A percentile compares a stretch with the other conserved stretches of the same genome.
These are phyloP conservation scores for Gallinago jamesoni DNA, from an alignment of 2,113 vertebrate species.

Conservation along the genomic window DNA sequence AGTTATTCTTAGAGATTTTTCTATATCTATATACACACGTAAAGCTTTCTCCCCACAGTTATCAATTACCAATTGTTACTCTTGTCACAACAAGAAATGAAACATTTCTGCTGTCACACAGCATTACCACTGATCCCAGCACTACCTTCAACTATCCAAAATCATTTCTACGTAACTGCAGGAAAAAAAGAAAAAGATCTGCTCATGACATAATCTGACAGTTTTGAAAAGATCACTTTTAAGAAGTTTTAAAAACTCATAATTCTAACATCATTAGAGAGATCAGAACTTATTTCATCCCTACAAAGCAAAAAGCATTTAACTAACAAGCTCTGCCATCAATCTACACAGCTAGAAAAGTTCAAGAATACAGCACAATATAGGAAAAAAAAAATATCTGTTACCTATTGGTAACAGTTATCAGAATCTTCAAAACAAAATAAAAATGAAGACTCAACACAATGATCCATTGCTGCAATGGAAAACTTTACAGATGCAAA, in stretches of 20 bases:
- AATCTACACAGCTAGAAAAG: background rate
- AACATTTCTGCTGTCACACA: background rate
- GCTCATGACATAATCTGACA: background rate
- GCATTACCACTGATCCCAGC: conserved; percentile 13
- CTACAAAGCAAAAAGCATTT: background rate
- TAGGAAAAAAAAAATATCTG: background rate
- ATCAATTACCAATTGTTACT: conserved; percentile 11
- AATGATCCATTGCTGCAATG: background rate
- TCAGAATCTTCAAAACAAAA: background rate
- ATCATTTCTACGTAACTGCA: background rate
- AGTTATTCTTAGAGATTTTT: background rate
- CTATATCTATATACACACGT: background rate
- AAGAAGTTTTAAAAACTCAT: background rate
- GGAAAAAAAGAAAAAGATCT: background rate
- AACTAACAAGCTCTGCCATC: background rate
- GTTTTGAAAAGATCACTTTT: background rate
- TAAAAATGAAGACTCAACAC: background rate
- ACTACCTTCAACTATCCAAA: background rate
- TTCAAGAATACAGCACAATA: background rate
- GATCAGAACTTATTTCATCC: background rate
- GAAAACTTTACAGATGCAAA: conserved; percentile 14
- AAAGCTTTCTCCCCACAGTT: background rate
- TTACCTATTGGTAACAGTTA: background rate
- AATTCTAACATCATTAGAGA: background rate
- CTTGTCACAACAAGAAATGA: conserved; percentile 32